Base-by-base conservation (phyloP, 2,888 invertebrate species). In the Caenorhabditis doughertyi region DNA sequence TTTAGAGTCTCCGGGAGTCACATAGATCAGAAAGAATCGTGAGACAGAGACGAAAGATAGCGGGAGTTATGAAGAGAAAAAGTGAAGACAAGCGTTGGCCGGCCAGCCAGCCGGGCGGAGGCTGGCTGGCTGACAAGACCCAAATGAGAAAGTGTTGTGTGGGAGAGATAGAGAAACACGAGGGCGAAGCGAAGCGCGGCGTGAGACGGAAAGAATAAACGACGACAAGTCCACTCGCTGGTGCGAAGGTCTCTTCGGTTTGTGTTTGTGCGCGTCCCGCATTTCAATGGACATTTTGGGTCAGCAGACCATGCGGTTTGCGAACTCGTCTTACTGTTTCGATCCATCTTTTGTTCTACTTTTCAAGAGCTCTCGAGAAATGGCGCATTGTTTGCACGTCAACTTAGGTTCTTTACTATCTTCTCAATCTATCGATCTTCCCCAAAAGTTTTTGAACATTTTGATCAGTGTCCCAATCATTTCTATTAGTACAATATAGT, bases 281-380 rank as follows among this genome's bases (percentile, higher is more conserved):
- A 76, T 76, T 68, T 76, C 68, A 60, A 76, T 76, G 60, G 68
- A 67, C 76, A 56, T 76, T 76, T 76, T 58, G 60, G 67, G 76
- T 76, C 76, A 68, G 42, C 23, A 49, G 18, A 25, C 58, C 49
- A 39, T 21, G 21, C 56, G 42, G 47, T 56, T 27, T 70, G 13
- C 13, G 44, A 44, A 55, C 68, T 68, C 68, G 18, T 35, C 56
- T 67, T 47, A 55, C 74, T 65, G 44, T 65, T 8, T 18, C 64
- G 60, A 25, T 44, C 65, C 44, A 32, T 47, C 60, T 74, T 76
- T 76, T 76, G 76, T 60, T 76, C 67, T 76, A 68, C 68, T 76
- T 68, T 68, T 76, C 67, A 51, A 76, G 68, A 76, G 76, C 68
- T 76, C 76, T 68, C 58, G 44, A 47, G 23, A 68, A 56, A 27